A percentile compares a stretch with the other conserved stretches of the same genome.
Evolutionary conservation across 2,113 vertebrate genomes (phyloP).

Genomic region (Martes martes): DNA sequence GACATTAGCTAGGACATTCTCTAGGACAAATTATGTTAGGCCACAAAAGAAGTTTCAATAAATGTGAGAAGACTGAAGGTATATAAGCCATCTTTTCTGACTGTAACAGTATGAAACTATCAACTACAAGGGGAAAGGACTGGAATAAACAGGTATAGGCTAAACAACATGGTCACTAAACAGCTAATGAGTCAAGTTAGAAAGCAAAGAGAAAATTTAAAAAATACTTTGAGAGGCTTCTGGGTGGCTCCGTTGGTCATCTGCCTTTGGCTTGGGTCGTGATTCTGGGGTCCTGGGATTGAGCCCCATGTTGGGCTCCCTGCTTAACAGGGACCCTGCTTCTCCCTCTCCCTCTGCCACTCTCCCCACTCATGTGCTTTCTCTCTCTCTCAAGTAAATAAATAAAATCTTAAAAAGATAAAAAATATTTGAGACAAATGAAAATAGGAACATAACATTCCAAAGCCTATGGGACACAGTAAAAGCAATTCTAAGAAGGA

Average conservation of each 20-base stretch:
- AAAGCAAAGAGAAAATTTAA: neutral
- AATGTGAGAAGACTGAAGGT: neutral
- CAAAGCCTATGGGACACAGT: neutral
- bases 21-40: neutral
- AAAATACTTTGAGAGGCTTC: neutral
- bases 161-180: neutral
- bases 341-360: too few species aligned
- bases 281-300: too few species aligned
- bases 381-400: too few species aligned
- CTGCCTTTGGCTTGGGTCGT: too few species aligned
- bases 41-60: neutral
- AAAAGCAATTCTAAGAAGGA: neutral
- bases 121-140: neutral
- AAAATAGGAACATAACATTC: neutral
- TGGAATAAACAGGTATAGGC: neutral
- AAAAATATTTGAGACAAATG: neutral
- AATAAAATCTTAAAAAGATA: too few species aligned
- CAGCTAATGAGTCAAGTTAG: neutral
- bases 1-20: neutral
- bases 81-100: neutral
- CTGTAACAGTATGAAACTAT: neutral
- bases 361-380: too few species aligned
- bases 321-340: too few species aligned
- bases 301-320: too few species aligned
- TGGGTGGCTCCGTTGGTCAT: too few species aligned